Conservation (phyloP, 2,888 invertebrate genomes). For the Noctuana brunneofusca region DNA sequence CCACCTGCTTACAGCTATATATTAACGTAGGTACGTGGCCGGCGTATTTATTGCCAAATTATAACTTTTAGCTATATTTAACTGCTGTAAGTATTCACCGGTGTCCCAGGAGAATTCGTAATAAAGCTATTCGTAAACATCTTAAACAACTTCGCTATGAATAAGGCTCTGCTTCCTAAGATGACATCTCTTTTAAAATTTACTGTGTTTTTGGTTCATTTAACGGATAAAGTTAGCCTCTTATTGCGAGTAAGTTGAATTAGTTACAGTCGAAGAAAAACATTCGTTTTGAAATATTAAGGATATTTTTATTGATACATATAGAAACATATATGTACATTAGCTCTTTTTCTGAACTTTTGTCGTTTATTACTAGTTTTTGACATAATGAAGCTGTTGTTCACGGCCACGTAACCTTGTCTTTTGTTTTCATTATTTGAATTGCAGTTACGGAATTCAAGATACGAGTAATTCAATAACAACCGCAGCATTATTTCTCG, state of each 20-base stretch:
- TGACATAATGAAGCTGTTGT: no score
- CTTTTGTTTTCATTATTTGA: no score
- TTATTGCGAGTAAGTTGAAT: no score
- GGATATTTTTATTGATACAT: no score
- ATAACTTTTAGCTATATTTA: slow-evolving; percentile 32
- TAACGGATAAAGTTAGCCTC: neutral
- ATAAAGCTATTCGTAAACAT: slow-evolving; percentile 16
- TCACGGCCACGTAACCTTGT: no score
- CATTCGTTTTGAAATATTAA: no score
- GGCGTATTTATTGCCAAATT: slow-evolving; percentile 27
- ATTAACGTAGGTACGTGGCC: slow-evolving; percentile 28
- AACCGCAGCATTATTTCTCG: slow-evolving; percentile 8
- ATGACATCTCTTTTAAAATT: slow-evolving; percentile 7
- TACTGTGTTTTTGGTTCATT: neutral
- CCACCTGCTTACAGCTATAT: slow-evolving; percentile 31
- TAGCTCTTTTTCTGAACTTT: no score
- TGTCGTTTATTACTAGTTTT: no score
- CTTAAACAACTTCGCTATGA: slow-evolving; percentile 7
- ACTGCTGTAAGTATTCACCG: slow-evolving; percentile 3
- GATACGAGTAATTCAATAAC: slow-evolving; percentile 17
- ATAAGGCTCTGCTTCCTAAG: neutral
- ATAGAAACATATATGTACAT: no score
- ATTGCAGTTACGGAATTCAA: no score
- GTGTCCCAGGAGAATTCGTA: slow-evolving; percentile 11
- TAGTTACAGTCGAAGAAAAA: no score